Evolutionary conservation across 2,113 vertebrate genomes (phyloP).

Genomic region (rabbit (Oryctolagus cuniculus)): mOryCun1.1 NC_091445.1:71312501-71313000

Average conservation of each 20-base stretch:
- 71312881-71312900: conserved; percentile 52
- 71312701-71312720: not conserved
- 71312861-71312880: conserved; percentile 42
- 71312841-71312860: not conserved
- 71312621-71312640: not conserved
- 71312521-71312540: not conserved
- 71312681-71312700: not conserved
- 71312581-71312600: not conserved
- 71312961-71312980: not conserved
- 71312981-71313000: conserved; percentile 61
- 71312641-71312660: not conserved
- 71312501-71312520: not conserved
- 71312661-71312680: not conserved
- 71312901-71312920: not conserved
- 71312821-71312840: conserved; percentile 79
- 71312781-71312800: not conserved
- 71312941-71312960: not conserved
- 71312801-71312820: conserved; percentile 62
- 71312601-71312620: not conserved
- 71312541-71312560: not conserved
- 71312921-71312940: conserved; percentile 35
- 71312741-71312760: not conserved
- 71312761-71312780: not conserved
- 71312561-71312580: not conserved
- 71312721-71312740: not conserved